phyloP scores from a whole-genome alignment of 2,797 vertebrate species.

The Poliocrania exsul region DNA sequence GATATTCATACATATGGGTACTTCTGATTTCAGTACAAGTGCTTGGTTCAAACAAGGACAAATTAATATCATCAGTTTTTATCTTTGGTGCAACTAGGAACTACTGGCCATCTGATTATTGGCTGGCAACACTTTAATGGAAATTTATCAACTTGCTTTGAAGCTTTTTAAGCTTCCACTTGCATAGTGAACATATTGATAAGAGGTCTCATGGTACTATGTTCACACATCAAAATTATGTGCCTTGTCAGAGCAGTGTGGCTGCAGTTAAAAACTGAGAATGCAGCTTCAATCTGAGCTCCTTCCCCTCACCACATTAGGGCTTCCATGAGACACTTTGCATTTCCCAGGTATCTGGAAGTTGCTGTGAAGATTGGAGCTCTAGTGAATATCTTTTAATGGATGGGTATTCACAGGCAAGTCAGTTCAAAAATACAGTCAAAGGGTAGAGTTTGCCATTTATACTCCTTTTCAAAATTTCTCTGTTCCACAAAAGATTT shows the following conservation, averaged over 20 bases:
- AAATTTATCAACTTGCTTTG: constrained; percentile 40
- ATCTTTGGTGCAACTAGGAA: constrained; percentile 28
- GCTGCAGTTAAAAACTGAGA: neutral
- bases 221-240: constrained; percentile 24
- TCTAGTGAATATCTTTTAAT: neutral
- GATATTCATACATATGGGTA: neutral
- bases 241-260: neutral
- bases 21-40: neutral
- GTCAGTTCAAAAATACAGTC: neutral
- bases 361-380: neutral
- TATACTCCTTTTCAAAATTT: neutral
- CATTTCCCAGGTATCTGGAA: neutral
- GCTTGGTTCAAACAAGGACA: constrained; percentile 41
- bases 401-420: neutral
- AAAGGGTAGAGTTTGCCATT: neutral
- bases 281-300: neutral
- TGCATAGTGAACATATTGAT: constrained; percentile 1
- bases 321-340: neutral
- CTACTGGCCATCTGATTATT: constrained; percentile 29
- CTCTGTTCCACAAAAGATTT: neutral
- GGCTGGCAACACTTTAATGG: constrained; percentile 33
- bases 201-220: neutral
- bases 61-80: constrained; percentile 17
- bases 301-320: neutral
- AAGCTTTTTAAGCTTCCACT: constrained; percentile 25